A percentile compares a stretch with the other conserved stretches of the same genome.
Evolutionary conservation across 2,888 invertebrate genomes (phyloP).

Genomic region (Camptogramma bilineatum): DNA sequence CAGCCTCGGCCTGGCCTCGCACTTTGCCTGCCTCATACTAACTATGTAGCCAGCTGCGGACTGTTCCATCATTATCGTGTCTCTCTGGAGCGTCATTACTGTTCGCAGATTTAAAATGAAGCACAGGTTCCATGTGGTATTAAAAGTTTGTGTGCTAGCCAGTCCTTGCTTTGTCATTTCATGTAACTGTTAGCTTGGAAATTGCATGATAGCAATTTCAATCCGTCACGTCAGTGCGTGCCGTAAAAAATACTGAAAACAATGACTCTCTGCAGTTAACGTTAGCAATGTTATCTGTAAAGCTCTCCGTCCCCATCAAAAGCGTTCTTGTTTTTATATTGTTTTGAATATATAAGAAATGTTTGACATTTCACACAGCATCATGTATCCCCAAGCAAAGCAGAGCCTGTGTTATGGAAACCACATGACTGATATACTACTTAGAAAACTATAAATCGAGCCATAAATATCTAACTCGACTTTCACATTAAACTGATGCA

Average conservation of each 20-base stretch:
- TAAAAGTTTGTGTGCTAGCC: slow-evolving; percentile 3
- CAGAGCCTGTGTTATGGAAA: too few species aligned
- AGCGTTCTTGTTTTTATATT: too few species aligned
- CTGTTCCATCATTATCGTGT: slow-evolving; percentile 12
- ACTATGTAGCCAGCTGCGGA: slow-evolving; percentile 5
- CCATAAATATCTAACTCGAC: slow-evolving; percentile 11
- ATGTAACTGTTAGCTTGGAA: not conserved
- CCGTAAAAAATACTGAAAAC: too few species aligned
- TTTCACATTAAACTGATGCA: slow-evolving; percentile 23
- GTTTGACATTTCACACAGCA: too few species aligned
- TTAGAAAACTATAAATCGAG: slow-evolving; percentile 19
- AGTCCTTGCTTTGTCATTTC: not conserved
- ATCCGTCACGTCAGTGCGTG: too few species aligned
- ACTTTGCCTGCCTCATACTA: slow-evolving; percentile 6
- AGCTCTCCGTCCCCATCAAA: too few species aligned
- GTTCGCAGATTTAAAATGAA: slow-evolving; percentile 15
- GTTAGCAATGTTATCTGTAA: too few species aligned
- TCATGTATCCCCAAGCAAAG: too few species aligned
- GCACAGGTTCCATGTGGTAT: slow-evolving; percentile 2
- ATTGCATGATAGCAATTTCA: too few species aligned
- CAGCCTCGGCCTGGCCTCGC: slow-evolving; percentile 11
- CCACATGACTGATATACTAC: too few species aligned
- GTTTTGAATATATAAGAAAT: too few species aligned
- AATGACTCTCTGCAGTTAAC: too few species aligned
- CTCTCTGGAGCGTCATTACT: slow-evolving; percentile 15